phyloP scores from a whole-genome alignment of 2,797 vertebrate genomes.

The Brachyrhaphis roseni region DNA sequence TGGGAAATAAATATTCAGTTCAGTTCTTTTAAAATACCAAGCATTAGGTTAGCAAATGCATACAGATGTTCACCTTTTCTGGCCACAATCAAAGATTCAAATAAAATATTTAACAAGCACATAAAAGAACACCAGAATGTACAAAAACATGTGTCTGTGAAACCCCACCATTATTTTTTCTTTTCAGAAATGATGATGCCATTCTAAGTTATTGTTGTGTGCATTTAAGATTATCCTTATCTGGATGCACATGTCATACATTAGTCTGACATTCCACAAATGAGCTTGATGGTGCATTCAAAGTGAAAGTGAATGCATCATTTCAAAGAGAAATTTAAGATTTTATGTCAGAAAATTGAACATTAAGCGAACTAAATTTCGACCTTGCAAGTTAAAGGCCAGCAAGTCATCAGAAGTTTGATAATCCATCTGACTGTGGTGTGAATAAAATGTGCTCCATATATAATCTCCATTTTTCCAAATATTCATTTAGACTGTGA shows the following conservation, averaged over 20 bases:
- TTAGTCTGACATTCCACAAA: not conserved
- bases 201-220: not conserved
- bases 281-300: not conserved
- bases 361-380: not conserved
- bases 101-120: not conserved
- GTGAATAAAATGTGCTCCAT: not conserved
- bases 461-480: not conserved
- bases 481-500: not conserved
- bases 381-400: not conserved
- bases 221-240: not conserved
- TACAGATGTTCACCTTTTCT: not conserved
- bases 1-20: constrained; percentile 19
- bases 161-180: not conserved
- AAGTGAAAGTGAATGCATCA: not conserved
- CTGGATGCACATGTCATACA: not conserved
- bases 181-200: not conserved
- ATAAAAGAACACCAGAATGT: not conserved
- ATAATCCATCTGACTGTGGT: not conserved
- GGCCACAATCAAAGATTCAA: not conserved
- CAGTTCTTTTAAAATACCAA: constrained; percentile 14
- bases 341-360: not conserved
- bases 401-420: not conserved
- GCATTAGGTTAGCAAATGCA: not conserved
- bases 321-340: not conserved
- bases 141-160: not conserved